Conservation (phyloP, 2,888 invertebrate species). For the Cantharis rustica region DNA sequence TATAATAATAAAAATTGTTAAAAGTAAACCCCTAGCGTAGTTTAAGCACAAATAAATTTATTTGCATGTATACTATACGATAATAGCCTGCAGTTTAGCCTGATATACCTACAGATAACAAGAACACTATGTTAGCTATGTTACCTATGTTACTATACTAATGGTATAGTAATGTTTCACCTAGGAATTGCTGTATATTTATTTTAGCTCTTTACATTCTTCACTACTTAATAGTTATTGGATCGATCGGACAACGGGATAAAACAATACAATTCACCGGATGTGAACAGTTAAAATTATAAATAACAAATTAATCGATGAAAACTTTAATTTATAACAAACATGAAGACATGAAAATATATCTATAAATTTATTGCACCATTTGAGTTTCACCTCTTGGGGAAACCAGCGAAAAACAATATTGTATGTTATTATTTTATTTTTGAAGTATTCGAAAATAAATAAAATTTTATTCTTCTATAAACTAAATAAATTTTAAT, state of each 20-base stretch:
- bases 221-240: neutral
- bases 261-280: neutral
- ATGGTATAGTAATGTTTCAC: neutral
- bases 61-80: no score
- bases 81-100: no score
- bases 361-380: neutral
- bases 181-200: neutral
- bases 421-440: neutral
- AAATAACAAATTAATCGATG: neutral
- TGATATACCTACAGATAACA: no score
- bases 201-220: neutral
- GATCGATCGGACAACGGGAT: no score
- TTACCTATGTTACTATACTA: no score
- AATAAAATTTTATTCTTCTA: neutral
- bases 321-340: neutral
- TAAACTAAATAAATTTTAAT: neutral
- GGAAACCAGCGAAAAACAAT: neutral
- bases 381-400: neutral
- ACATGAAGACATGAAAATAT: neutral
- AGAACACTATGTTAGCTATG: no score
- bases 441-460: neutral
- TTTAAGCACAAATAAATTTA: no score
- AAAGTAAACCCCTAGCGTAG: no score
- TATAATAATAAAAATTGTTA: no score
- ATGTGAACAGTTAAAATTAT: neutral